These are phyloP conservation scores for Verasper variegatus DNA, from an alignment of 2,113 vertebrate species.

Conservation along the genomic window DNA sequence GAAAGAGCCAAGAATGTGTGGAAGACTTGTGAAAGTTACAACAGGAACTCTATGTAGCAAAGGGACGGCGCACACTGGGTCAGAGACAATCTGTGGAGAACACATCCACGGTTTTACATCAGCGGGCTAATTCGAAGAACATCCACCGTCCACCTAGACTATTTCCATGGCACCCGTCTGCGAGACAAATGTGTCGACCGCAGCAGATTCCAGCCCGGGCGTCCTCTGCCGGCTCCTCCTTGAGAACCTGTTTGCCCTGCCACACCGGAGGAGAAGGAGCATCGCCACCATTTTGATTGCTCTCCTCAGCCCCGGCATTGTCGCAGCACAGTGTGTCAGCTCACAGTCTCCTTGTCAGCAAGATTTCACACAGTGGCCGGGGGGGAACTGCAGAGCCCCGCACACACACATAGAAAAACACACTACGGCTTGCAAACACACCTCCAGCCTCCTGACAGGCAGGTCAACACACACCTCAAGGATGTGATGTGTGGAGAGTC, in stretches of 20 bases:
- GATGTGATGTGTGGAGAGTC: slow-evolving; percentile 42
- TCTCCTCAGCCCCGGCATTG: slow-evolving; percentile 79
- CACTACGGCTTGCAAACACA: slow-evolving; percentile 38
- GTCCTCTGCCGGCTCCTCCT: slow-evolving; percentile 70
- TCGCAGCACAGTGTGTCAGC: slow-evolving; percentile 83
- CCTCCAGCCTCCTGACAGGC: slow-evolving; percentile 43
- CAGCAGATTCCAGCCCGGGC: slow-evolving; percentile 65
- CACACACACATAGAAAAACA: slow-evolving; percentile 32
- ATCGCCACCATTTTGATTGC: slow-evolving; percentile 86
- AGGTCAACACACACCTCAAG: slow-evolving; percentile 60
- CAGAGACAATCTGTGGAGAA: slow-evolving; percentile 16
- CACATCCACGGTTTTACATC: slow-evolving; percentile 18
- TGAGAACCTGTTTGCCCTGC: slow-evolving; percentile 82
- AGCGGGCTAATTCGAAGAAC: slow-evolving; percentile 52
- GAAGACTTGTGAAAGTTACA: slow-evolving; percentile 58
- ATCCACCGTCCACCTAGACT: slow-evolving; percentile 40
- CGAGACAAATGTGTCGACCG: slow-evolving; percentile 55
- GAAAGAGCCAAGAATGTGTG: slow-evolving; percentile 42
- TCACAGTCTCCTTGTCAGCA: slow-evolving; percentile 84
- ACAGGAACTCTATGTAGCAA: slow-evolving; percentile 30
- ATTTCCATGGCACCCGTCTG: slow-evolving; percentile 42
- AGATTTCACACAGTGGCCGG: slow-evolving; percentile 82
- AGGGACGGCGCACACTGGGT: not conserved
- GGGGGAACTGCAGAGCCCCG: slow-evolving; percentile 78
- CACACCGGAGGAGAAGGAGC: slow-evolving; percentile 74